Conservation (phyloP, 2,113 vertebrate genomes). For the Oryzias woworae region DNA sequence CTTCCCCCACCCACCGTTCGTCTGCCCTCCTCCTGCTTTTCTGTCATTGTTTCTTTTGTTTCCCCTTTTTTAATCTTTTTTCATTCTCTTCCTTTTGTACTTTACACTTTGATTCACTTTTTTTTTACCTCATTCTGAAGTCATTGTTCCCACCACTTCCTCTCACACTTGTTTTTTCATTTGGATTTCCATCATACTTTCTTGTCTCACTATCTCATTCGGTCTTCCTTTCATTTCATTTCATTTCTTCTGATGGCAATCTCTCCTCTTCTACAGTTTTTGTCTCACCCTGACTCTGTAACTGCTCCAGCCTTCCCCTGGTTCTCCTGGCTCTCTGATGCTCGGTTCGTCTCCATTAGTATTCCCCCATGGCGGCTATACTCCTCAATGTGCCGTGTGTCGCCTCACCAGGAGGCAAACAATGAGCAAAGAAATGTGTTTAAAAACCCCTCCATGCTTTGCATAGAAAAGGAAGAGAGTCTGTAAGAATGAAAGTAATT, state of each 20-base stretch:
- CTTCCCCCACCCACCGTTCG: conserved; percentile 20
- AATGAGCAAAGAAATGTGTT: conserved; percentile 42
- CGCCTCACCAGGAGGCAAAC: conserved; percentile 58
- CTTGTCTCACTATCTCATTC: conserved; percentile 22
- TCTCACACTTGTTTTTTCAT: conserved; percentile 34
- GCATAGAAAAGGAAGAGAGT: conserved; percentile 19
- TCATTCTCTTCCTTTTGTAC: not conserved
- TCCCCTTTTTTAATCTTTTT: conserved; percentile 6
- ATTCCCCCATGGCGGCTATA: conserved; percentile 51
- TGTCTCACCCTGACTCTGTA: conserved; percentile 32
- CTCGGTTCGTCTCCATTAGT: conserved; percentile 50
- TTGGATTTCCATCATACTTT: conserved; percentile 49
- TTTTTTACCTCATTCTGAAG: conserved; percentile 4
- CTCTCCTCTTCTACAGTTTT: conserved; percentile 39
- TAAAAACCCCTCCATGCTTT: conserved; percentile 18
- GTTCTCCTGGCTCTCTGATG: conserved; percentile 26
- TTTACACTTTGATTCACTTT: conserved; percentile 10
- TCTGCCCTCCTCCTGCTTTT: conserved; percentile 6
- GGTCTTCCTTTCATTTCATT: conserved; percentile 50
- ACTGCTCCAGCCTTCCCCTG: conserved; percentile 14
- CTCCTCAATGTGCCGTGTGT: conserved; percentile 53
- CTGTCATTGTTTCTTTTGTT: conserved; percentile 5
- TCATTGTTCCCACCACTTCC: conserved; percentile 16
- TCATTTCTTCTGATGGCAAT: conserved; percentile 55
- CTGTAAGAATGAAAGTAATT: conserved; percentile 7